Conservation (phyloP, 2,797 vertebrate genomes). For the Darevskia nairensis region DNA sequence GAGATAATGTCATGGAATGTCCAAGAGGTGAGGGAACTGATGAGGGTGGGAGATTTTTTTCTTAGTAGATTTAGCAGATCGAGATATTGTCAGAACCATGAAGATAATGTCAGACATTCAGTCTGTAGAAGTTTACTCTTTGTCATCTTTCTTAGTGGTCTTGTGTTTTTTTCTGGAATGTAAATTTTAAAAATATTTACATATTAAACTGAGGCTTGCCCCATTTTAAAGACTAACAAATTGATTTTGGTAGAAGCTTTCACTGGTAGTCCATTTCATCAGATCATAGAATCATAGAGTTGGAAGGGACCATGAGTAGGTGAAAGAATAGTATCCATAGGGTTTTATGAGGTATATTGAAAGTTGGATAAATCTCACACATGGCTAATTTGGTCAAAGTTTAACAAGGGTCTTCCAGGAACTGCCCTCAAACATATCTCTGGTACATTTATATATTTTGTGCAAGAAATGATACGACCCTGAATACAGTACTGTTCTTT, state of each 20-base stretch:
- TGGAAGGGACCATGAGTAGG: too few species aligned
- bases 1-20: not conserved
- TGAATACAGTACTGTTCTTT: not conserved
- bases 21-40: not conserved
- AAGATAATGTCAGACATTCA: not conserved
- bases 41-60: not conserved
- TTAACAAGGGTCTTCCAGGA: not conserved
- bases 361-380: not conserved
- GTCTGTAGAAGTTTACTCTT: not conserved
- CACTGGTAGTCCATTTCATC: too few species aligned
- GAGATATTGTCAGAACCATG: not conserved
- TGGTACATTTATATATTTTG: not conserved
- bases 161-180: not conserved
- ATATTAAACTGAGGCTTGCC: too few species aligned
- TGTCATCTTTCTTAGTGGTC: not conserved
- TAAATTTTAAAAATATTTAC: not conserved
- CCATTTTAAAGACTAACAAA: too few species aligned
- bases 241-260: too few species aligned
- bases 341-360: not conserved
- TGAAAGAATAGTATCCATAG: conserved; percentile 17
- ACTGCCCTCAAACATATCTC: rapidly evolving
- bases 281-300: too few species aligned
- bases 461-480: conserved; percentile 33
- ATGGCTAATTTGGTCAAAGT: conserved; percentile 18
- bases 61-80: not conserved